Conservation (phyloP, 2,113 vertebrate species). For the Zeus faber region DNA sequence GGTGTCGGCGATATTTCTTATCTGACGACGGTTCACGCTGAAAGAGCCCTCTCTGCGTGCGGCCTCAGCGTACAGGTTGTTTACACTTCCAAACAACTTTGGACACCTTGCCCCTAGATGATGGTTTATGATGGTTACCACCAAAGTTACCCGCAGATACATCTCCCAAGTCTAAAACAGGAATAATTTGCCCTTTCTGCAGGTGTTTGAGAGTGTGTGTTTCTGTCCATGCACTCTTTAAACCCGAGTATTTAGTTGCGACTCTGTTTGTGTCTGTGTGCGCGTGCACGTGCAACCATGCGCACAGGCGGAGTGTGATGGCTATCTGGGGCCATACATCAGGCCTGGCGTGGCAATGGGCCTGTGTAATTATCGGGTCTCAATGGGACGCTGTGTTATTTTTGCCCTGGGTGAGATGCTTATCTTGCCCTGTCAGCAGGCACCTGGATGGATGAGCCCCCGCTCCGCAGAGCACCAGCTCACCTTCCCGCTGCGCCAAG, state of each 20-base stretch:
- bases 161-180: conserved; percentile 32
- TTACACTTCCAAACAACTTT: conserved; percentile 12
- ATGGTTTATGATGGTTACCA: conserved; percentile 9
- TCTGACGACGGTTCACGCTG: conserved; percentile 43
- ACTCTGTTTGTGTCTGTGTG: conserved; percentile 23
- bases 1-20: conserved; percentile 52
- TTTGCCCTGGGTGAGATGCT: conserved; percentile 77
- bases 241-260: too few relatives aligned
- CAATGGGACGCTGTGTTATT: conserved; percentile 77
- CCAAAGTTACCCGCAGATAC: conserved; percentile 28
- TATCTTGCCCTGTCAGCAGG: conserved; percentile 73
- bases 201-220: not conserved
- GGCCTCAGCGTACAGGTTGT: not conserved
- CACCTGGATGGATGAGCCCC: conserved; percentile 73
- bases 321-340: conserved; percentile 76
- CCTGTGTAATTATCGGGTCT: conserved; percentile 75
- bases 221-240: not conserved
- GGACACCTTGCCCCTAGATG: conserved; percentile 3
- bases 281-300: not conserved
- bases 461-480: conserved; percentile 41
- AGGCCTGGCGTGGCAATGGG: conserved; percentile 60
- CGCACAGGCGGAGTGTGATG: conserved; percentile 62
- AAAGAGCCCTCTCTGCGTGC: conserved; percentile 40
- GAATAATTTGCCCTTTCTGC: conserved; percentile 25
- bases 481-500: conserved; percentile 53